A percentile compares a stretch with the other conserved stretches of the same genome.
Conservation (phyloP, 2,797 vertebrate genomes). For the Harpagifer antarcticus region DNA sequence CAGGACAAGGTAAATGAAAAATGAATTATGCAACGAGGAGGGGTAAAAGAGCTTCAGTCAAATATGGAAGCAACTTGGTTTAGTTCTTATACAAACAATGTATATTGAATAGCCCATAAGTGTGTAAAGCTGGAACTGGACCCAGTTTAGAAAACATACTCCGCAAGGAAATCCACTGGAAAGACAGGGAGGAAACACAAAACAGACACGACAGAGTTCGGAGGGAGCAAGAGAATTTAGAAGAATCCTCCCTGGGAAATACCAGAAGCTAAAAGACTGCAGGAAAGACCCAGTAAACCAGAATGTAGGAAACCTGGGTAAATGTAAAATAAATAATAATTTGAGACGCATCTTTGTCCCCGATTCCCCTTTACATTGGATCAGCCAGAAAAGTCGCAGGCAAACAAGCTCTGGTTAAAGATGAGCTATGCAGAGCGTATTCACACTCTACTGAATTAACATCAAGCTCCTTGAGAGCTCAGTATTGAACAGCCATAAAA, state of each 20-base stretch:
- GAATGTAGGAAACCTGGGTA: conserved; percentile 6
- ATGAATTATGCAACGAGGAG: neutral
- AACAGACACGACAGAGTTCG: neutral
- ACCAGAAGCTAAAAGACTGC: conserved; percentile 22
- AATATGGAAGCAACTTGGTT: neutral
- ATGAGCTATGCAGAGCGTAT: conserved; percentile 8
- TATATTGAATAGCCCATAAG: neutral
- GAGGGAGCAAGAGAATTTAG: conserved; percentile 6
- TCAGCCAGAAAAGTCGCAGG: neutral
- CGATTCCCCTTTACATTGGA: neutral
- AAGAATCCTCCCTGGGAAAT: conserved; percentile 26
- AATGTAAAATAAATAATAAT: neutral
- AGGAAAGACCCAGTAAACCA: conserved; percentile 13
- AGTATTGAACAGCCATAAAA: too few species aligned
- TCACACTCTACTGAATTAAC: neutral
- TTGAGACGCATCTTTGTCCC: neutral
- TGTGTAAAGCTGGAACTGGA: conserved; percentile 26
- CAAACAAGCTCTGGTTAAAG: conserved; percentile 20
- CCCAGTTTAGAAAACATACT: conserved; percentile 28
- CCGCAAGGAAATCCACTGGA: conserved; percentile 22
- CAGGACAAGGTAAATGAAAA: conserved; percentile 8
- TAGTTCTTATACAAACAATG: neutral
- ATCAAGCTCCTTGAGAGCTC: conserved; percentile 4
- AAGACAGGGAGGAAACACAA: conserved; percentile 9
- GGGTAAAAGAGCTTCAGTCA: neutral